Evolutionary conservation across 92 coral and sea anemone species (phyloP), one percentile per base, ranked within the genome.

Genomic region (Umimayanthus kanabou): DNA sequence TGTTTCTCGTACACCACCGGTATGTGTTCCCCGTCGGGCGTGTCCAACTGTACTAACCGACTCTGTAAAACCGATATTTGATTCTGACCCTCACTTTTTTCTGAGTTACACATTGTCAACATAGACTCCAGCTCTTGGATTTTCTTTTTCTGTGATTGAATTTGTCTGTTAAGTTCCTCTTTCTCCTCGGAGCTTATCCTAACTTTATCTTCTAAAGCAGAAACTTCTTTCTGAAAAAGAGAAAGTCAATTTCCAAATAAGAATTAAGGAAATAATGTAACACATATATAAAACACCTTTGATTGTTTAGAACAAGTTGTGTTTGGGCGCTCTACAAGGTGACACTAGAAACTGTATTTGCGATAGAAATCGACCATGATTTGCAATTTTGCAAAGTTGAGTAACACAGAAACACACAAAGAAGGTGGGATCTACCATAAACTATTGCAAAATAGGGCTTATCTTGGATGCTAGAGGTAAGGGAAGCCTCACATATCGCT

Each of bases 1-100:
- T 39, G 79, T 39, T 43, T 33, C 45, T 75, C 79, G n/a, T 81
- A 81, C 20, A 81, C 50, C 40, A 81, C 85, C 26, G 58, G 85
- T 13, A 40, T 8, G 10, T 65, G n/a, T 0, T 80, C 55, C 69
- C 73, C 45, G 11, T 22, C 1, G 29, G 53, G 50, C 25, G 45
- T 10, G 22, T 81, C 85, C 20, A 26, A 45, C 57, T 23, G 16
- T 40, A 16, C 55, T 73, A 64, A 9, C 9, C 33, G 75, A 39
- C 18, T 45, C 76, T 65, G 55, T 67, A 70, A 39, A 33, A 40
- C 75, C 1, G 75, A n/a, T 10, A 40, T 66, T 74, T 39, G 79
- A 39, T 74, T 18, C 4, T 74, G 47, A 4, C 11, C 53, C 2
- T 47, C 72, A 23, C 29, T 33, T 33, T 58, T 64, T 39, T 81